Conservation (phyloP, 2,797 vertebrate species). For the Staurois parvus region DNA sequence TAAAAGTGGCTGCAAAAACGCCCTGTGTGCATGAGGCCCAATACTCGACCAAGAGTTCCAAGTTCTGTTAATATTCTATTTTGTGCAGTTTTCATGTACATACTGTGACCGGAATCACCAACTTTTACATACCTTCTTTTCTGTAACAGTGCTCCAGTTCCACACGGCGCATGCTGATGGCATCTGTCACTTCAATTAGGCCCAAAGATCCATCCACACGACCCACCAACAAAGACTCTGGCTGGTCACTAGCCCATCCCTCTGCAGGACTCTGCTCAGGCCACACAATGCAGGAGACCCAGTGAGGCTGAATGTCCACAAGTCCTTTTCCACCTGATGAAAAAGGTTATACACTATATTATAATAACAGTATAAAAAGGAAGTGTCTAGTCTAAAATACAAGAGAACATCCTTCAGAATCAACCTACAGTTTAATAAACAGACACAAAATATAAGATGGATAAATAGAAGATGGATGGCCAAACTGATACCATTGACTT, state of each 20-base stretch:
- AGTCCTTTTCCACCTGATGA: constrained; percentile 88
- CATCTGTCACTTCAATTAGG: constrained; percentile 90
- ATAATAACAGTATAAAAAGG: background rate
- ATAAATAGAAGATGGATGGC: background rate
- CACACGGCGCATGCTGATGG: constrained; percentile 83
- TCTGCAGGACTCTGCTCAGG: constrained; percentile 84
- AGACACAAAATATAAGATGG: background rate
- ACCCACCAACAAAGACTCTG: constrained; percentile 89
- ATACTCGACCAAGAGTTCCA: background rate
- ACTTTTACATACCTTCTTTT: constrained; percentile 84
- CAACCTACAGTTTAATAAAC: background rate
- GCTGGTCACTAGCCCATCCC: constrained; percentile 86
- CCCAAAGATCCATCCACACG: constrained; percentile 95
- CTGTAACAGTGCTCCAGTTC: constrained; percentile 96
- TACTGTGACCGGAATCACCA: background rate
- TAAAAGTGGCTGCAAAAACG: too few species aligned
- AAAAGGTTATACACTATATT: background rate
- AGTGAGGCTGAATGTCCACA: constrained; percentile 92
- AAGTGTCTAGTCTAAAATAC: background rate
- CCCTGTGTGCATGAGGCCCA: too few species aligned
- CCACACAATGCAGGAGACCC: constrained; percentile 94
- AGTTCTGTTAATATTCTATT: background rate
- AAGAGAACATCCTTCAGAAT: background rate
- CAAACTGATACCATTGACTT: constrained; percentile 87
- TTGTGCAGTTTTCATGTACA: background rate